A percentile compares a stretch with the other conserved stretches of the same genome.
Evolutionary conservation across 92 coral and sea anemone genomes (phyloP).

Genomic region (Epizoanthus rinbou): DNA sequence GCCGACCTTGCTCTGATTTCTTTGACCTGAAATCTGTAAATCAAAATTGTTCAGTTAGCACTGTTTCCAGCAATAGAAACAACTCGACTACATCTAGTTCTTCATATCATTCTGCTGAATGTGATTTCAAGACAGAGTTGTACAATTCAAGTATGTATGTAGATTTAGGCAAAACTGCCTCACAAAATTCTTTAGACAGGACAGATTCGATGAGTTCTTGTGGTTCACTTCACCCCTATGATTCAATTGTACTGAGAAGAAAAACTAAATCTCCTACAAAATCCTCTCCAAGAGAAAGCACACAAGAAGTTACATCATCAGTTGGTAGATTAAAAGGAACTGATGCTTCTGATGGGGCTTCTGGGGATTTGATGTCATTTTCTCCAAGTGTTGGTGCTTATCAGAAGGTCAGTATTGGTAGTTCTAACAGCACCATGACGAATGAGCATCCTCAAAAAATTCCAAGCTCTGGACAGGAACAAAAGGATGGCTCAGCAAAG

Average conservation of each 20-base stretch:
- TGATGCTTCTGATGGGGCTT: conserved; percentile 28
- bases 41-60: background rate
- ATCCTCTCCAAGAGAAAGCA: conserved; percentile 45
- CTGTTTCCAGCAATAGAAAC: background rate
- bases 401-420: background rate
- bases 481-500: background rate
- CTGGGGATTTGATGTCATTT: background rate
- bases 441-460: background rate
- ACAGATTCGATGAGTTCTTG: conserved; percentile 48
- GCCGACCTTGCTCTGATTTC: conserved; percentile 43
- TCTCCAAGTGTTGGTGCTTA: background rate
- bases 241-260: conserved; percentile 58
- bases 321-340: conserved; percentile 1
- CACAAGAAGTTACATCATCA: conserved; percentile 3
- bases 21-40: conserved; percentile 22
- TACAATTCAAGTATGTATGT: conserved; percentile 50
- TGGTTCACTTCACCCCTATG: conserved; percentile 73
- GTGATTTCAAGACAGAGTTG: conserved; percentile 23
- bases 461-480: background rate
- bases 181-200: conserved; percentile 42
- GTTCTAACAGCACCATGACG: background rate
- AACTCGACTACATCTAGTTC: background rate
- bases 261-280: conserved; percentile 51
- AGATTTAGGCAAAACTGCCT: conserved; percentile 27
- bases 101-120: conserved; percentile 25